phyloP scores from a whole-genome alignment of 2,888 invertebrate genomes.

The Cybosia mesomella region DNA sequence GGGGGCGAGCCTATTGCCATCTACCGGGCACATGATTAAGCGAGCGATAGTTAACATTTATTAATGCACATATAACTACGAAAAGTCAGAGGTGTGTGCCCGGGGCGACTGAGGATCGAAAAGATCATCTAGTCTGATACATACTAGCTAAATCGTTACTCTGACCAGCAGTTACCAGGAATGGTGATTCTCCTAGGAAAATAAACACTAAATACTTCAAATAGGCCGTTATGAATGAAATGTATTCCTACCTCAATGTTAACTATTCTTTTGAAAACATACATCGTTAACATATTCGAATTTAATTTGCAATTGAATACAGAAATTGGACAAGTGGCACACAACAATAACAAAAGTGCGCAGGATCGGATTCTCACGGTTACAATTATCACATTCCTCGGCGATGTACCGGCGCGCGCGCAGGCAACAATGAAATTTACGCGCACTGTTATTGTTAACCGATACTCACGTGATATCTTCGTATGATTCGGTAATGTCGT shows the following conservation, averaged over 20 bases:
- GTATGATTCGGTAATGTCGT: conserved; percentile 4
- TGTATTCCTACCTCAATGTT: too few relatives aligned
- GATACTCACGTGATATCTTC: conserved; percentile 40
- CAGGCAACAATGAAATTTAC: conserved; percentile 48
- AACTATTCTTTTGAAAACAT: neutral
- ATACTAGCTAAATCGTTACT: too few relatives aligned
- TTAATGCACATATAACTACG: too few relatives aligned
- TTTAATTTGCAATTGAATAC: neutral
- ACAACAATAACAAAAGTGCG: conserved; percentile 8
- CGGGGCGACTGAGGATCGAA: too few relatives aligned
- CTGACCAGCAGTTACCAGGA: neutral
- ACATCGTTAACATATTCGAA: neutral
- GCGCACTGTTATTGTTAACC: conserved; percentile 43
- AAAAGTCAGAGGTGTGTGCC: too few relatives aligned
- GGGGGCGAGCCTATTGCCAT: too few relatives aligned
- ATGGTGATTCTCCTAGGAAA: neutral
- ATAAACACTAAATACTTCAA: too few relatives aligned
- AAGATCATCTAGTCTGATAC: neutral
- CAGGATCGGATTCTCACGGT: conserved; percentile 41
- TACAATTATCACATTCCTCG: conserved; percentile 41
- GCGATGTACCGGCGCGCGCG: conserved; percentile 28
- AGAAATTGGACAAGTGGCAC: conserved; percentile 11
- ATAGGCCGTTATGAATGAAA: too few relatives aligned
- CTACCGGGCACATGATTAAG: too few relatives aligned
- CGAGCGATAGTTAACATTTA: too few relatives aligned